phyloP scores from a whole-genome alignment of 2,113 vertebrate genomes.

The Phodopus roborovskii region DNA sequence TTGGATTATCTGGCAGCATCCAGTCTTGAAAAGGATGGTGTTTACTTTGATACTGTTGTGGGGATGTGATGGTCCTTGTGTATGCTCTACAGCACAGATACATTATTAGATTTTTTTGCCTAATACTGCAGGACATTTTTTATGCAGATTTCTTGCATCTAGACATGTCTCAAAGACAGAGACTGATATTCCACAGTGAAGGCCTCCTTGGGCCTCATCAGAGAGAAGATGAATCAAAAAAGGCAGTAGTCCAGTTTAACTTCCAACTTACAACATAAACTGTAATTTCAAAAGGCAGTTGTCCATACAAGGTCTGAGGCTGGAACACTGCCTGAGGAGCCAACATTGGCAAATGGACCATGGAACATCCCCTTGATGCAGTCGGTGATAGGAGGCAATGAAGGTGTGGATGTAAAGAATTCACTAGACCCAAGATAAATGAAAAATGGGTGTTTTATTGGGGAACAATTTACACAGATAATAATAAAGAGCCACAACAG shows the following conservation, averaged over 20 bases:
- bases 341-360: slow-evolving; percentile 83
- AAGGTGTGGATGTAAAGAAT: too few species aligned
- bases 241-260: slow-evolving; percentile 87
- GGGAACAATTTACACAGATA: too few species aligned
- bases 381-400: slow-evolving; percentile 84
- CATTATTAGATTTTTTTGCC: slow-evolving; percentile 81
- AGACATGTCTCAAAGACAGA: slow-evolving; percentile 5
- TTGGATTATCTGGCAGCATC: slow-evolving; percentile 90
- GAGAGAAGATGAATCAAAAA: slow-evolving; percentile 88
- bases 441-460: too few species aligned
- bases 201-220: slow-evolving; percentile 34
- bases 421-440: too few species aligned
- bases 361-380: slow-evolving; percentile 88
- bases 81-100: slow-evolving; percentile 63
- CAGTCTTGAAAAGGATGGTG: slow-evolving; percentile 89
- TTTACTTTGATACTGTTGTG: slow-evolving; percentile 68
- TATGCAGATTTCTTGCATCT: slow-evolving; percentile 84
- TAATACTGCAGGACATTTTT: slow-evolving; percentile 83
- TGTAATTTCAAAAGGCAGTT: slow-evolving; percentile 91
- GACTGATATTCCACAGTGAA: not conserved
- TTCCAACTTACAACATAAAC: slow-evolving; percentile 88
- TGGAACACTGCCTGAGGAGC: slow-evolving; percentile 92
- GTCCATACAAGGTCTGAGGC: slow-evolving; percentile 89
- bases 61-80: rapidly evolving
- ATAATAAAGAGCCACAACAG: too few species aligned